These are phyloP conservation scores for Mythimna pallens DNA, from an alignment of 2,888 invertebrate genomes.

Conservation along the genomic window DNA sequence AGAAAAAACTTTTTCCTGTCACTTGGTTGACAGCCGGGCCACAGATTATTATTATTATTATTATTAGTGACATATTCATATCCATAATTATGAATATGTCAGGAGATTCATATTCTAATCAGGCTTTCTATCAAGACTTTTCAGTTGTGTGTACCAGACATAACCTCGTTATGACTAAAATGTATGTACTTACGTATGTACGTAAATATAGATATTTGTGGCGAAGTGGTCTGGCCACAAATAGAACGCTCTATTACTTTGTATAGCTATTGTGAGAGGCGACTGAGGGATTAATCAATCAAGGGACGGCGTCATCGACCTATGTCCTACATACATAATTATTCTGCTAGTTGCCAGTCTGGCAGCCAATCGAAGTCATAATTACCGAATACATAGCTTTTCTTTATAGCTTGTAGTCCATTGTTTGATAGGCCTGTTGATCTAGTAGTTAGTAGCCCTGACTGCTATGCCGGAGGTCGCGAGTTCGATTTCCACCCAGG, in stretches of 20 bases:
- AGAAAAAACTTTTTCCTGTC: too few species aligned
- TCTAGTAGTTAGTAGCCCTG: too few species aligned
- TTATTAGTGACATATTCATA: too few species aligned
- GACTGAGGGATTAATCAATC: conserved; percentile 49
- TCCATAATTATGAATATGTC: too few species aligned
- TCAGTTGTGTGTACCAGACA: not conserved
- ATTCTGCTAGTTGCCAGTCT: conserved; percentile 14
- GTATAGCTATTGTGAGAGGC: conserved; percentile 30
- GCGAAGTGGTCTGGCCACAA: conserved; percentile 18
- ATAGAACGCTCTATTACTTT: conserved; percentile 31
- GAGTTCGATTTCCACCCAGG: too few species aligned
- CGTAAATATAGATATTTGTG: conserved; percentile 5
- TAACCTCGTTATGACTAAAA: too few species aligned
- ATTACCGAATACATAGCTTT: not conserved
- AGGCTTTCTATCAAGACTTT: not conserved
- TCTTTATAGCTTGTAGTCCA: not conserved
- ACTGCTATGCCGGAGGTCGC: too few species aligned
- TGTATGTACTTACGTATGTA: conserved; percentile 1
- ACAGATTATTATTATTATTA: too few species aligned
- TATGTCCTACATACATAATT: conserved; percentile 40
- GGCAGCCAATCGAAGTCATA: not conserved
- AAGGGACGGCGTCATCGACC: conserved; percentile 17
- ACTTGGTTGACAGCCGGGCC: too few species aligned
- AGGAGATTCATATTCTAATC: too few species aligned
- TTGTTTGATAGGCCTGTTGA: too few species aligned